A percentile compares a stretch with the other conserved stretches of the same genome.
These are phyloP conservation scores for Acronicta alni DNA, from an alignment of 2,888 invertebrate species.

Conservation along the genomic window DNA sequence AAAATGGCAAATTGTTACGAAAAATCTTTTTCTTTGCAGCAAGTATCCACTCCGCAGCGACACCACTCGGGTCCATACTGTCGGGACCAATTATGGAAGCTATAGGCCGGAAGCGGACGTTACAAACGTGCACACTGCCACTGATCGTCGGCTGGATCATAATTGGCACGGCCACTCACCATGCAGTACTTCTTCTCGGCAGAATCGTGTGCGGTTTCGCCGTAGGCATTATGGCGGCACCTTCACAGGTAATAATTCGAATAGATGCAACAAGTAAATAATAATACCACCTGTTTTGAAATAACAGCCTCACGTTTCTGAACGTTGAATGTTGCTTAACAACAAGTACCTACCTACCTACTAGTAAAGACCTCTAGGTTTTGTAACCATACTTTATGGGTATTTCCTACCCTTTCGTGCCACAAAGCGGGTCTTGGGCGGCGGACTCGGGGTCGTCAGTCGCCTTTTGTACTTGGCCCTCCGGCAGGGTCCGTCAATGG, in stretches of 20 bases:
- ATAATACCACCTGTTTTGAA: too few species aligned
- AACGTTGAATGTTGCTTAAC: too few species aligned
- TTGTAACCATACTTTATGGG: too few species aligned
- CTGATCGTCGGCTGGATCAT: constrained; percentile 92
- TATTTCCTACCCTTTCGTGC: too few species aligned
- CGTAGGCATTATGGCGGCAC: constrained; percentile 92
- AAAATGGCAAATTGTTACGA: not conserved
- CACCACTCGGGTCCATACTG: constrained; percentile 92
- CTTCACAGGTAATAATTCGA: constrained; percentile 92
- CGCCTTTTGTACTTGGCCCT: too few species aligned
- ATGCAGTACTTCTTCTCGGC: constrained; percentile 90
- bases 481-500: too few species aligned
- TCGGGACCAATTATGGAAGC: constrained; percentile 93
- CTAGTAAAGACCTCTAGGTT: too few species aligned
- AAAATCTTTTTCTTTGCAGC: constrained; percentile 83
- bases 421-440: too few species aligned
- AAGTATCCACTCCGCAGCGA: constrained; percentile 93
- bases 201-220: constrained; percentile 92
- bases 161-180: constrained; percentile 89
- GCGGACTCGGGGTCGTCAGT: too few species aligned
- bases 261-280: too few species aligned
- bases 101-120: constrained; percentile 91
- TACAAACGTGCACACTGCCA: constrained; percentile 91
- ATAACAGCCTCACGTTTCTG: too few species aligned
- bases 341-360: too few species aligned